Percentiles rank a stretch among this genome's conserved stretches.
These are phyloP conservation scores for Eidolon helvum DNA, from an alignment of 2,113 vertebrate species.

Conservation along the genomic window DNA sequence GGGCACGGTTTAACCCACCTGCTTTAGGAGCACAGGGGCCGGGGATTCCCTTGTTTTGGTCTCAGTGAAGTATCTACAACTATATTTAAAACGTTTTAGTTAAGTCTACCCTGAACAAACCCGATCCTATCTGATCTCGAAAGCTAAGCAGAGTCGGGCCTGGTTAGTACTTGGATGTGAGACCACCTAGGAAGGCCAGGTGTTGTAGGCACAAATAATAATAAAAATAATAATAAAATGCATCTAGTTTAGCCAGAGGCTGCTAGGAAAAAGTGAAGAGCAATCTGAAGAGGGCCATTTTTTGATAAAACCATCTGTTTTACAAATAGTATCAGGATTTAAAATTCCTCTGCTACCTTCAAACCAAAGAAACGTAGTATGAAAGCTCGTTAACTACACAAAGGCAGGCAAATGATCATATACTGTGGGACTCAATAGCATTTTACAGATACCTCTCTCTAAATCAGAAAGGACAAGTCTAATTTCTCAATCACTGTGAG, in stretches of 20 bases:
- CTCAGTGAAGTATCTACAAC: too few species aligned
- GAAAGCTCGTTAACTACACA: neutral
- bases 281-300: neutral
- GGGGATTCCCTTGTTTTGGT: too few species aligned
- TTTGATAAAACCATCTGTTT: slow-evolving; percentile 28
- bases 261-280: neutral
- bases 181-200: too few species aligned
- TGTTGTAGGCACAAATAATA: too few species aligned
- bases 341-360: neutral
- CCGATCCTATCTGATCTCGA: too few species aligned
- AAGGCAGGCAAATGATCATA: neutral
- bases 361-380: neutral
- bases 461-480: neutral
- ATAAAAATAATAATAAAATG: too few species aligned
- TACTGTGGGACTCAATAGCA: neutral
- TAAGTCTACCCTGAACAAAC: too few species aligned
- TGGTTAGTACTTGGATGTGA: too few species aligned
- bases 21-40: too few species aligned
- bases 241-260: neutral
- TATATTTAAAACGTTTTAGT: too few species aligned
- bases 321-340: slow-evolving; percentile 9
- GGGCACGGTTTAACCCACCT: too few species aligned
- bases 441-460: neutral
- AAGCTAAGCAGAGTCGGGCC: too few species aligned
- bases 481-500: neutral